Evolutionary conservation across 2,113 vertebrate genomes (phyloP).

Genomic region (Gnathochromis pfefferi): DNA sequence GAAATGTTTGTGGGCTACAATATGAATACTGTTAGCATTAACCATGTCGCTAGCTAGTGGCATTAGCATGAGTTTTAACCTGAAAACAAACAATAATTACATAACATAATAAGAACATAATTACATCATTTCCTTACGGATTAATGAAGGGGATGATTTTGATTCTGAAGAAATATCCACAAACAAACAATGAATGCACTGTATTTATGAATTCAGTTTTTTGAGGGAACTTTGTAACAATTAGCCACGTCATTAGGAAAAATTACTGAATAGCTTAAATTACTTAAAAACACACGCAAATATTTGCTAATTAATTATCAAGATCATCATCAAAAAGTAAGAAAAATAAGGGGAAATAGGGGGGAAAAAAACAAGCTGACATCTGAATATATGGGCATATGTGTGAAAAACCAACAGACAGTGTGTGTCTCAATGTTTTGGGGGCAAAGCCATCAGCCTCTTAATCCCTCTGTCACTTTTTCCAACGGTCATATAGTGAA

Average conservation of each 20-base stretch:
- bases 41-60: background rate
- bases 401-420: background rate
- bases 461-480: background rate
- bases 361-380: background rate
- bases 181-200: background rate
- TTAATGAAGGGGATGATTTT: background rate
- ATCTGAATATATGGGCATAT: background rate
- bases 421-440: background rate
- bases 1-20: background rate
- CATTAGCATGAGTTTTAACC: background rate
- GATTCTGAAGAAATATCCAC: background rate
- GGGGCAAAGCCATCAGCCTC: background rate
- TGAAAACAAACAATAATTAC: background rate
- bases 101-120: background rate
- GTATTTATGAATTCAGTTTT: background rate
- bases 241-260: background rate
- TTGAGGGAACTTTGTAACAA: background rate
- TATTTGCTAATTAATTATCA: background rate
- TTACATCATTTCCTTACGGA: background rate
- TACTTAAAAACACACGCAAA: background rate
- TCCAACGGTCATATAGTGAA: background rate
- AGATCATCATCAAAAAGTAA: background rate
- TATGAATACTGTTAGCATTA: background rate
- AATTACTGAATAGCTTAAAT: background rate
- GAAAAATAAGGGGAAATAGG: background rate